A percentile compares a stretch with the other conserved stretches of the same genome.
Conservation (phyloP, 2,113 vertebrate genomes). For the Alligator sinensis region DNA sequence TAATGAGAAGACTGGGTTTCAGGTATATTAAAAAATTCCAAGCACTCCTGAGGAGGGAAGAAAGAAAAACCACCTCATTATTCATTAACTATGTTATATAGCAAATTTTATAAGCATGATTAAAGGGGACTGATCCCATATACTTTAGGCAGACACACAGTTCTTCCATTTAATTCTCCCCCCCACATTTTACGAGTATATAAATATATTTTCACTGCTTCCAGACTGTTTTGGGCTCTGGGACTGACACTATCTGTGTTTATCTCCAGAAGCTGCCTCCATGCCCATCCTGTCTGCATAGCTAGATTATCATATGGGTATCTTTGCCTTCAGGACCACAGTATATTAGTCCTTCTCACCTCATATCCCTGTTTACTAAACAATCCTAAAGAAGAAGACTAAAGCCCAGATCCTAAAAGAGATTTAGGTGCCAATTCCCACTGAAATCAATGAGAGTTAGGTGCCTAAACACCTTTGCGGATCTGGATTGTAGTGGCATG, state of each 20-base stretch:
- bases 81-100: not conserved
- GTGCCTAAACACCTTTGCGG: not conserved
- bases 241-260: not conserved
- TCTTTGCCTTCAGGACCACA: not conserved
- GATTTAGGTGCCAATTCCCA: not conserved
- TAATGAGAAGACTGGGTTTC: constrained; percentile 95
- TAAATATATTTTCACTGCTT: not conserved
- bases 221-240: not conserved
- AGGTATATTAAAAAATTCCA: constrained; percentile 99
- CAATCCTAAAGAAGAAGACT: not conserved
- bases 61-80: constrained; percentile 11
- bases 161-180: not conserved
- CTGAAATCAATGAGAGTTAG: not conserved
- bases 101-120: too few species aligned
- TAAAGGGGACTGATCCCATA: not conserved
- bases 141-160: not conserved
- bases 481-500: not conserved
- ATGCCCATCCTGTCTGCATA: not conserved
- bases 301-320: not conserved
- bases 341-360: not conserved
- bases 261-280: not conserved
- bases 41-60: constrained; percentile 86
- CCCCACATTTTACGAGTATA: not conserved
- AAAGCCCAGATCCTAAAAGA: not conserved
- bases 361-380: not conserved